phyloP scores from a whole-genome alignment of 2,113 vertebrate genomes.

The Tachysurus vachellii region DNA sequence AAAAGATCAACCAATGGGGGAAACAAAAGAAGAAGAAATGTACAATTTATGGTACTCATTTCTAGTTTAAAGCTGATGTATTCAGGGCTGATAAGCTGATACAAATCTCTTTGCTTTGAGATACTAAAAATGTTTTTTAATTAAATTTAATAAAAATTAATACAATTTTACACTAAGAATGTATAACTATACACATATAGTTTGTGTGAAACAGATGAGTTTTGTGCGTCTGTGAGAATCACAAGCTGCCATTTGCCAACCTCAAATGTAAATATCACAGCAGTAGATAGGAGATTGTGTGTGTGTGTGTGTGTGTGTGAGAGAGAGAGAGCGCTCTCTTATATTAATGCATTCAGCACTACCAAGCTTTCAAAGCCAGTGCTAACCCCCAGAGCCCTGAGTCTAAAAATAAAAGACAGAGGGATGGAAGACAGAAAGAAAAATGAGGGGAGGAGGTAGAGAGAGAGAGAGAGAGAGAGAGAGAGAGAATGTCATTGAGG shows the following conservation, averaged over 20 bases:
- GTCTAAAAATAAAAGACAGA: constrained; percentile 70
- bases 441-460: constrained; percentile 18
- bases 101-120: background rate
- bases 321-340: constrained; percentile 31
- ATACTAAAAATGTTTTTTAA: background rate
- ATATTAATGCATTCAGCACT: constrained; percentile 64
- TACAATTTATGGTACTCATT: no score
- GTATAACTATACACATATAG: background rate
- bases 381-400: constrained; percentile 60
- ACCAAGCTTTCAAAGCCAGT: constrained; percentile 53
- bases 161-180: background rate
- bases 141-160: no score
- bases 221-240: background rate
- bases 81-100: background rate
- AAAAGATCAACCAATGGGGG: no score
- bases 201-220: background rate
- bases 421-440: constrained; percentile 31
- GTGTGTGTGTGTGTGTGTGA: background rate
- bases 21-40: no score
- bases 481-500: constrained; percentile 7
- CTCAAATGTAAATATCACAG: constrained; percentile 36
- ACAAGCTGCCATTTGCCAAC: constrained; percentile 2
- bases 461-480: background rate
- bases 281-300: background rate
- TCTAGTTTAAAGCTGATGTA: background rate